Percentiles rank a stretch among this genome's conserved stretches.
Conservation (phyloP, 2,797 vertebrate genomes). For the Danio kyathit region DNA sequence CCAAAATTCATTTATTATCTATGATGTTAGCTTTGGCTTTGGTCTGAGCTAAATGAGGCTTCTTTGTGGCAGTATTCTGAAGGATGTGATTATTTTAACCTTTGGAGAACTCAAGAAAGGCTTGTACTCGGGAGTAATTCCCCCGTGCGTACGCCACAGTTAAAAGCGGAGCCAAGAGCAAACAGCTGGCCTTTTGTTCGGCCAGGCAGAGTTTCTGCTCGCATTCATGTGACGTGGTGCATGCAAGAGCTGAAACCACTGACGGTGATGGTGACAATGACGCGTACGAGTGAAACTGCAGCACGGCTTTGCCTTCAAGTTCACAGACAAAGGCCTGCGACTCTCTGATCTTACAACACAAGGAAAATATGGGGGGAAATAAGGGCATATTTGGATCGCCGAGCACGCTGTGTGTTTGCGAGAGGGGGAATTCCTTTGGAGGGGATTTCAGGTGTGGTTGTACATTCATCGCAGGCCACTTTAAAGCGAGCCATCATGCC, state of each 20-base stretch:
- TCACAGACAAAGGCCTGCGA: slow-evolving; percentile 51
- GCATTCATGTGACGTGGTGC: slow-evolving; percentile 69
- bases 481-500: slow-evolving; percentile 75
- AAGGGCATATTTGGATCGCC: slow-evolving; percentile 48
- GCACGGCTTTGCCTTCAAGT: slow-evolving; percentile 50
- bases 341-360: slow-evolving; percentile 54
- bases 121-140: slow-evolving; percentile 70
- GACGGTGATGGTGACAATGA: slow-evolving; percentile 56
- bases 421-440: slow-evolving; percentile 76
- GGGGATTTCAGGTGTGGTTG: slow-evolving; percentile 75
- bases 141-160: slow-evolving; percentile 57
- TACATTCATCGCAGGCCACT: slow-evolving; percentile 78
- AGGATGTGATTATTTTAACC: slow-evolving; percentile 62
- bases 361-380: slow-evolving; percentile 52
- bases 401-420: slow-evolving; percentile 49
- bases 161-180: slow-evolving; percentile 71
- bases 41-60: slow-evolving; percentile 67
- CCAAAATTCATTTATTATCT: slow-evolving; percentile 40
- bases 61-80: slow-evolving; percentile 55
- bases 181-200: slow-evolving; percentile 81
- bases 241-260: slow-evolving; percentile 67
- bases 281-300: slow-evolving; percentile 62
- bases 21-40: slow-evolving; percentile 42
- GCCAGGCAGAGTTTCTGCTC: slow-evolving; percentile 71
- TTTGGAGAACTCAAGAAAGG: slow-evolving; percentile 73